A percentile compares a stretch with the other conserved stretches of the same genome.
These are phyloP conservation scores for Galeopsomyia nigrocyanea DNA, from an alignment of 2,888 invertebrate genomes.

Conservation along the genomic window DNA sequence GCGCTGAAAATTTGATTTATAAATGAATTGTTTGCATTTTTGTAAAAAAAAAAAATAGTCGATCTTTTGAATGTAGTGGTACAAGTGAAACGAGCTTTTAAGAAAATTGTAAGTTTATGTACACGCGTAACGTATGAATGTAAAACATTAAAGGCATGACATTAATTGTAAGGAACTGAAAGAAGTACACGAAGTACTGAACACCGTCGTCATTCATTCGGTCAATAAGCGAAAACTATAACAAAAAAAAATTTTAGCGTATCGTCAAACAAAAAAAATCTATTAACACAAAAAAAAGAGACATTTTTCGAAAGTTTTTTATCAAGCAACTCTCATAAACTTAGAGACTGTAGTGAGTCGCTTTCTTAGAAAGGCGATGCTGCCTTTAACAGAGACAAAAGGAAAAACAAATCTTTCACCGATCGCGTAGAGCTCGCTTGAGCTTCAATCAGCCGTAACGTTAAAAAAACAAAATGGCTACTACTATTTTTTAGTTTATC, in stretches of 20 bases:
- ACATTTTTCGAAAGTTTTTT: conserved; percentile 18
- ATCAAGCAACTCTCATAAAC: conserved; percentile 34
- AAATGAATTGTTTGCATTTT: conserved; percentile 16
- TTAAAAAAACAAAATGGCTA: conserved; percentile 5
- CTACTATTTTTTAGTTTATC: conserved; percentile 12
- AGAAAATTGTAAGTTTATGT: conserved; percentile 30
- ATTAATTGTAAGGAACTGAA: conserved; percentile 36
- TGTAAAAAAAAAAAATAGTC: background rate
- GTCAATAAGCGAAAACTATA: conserved; percentile 20
- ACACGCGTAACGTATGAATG: conserved; percentile 35
- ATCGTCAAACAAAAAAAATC: background rate
- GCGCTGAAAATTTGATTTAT: background rate
- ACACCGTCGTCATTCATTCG: conserved; percentile 13
- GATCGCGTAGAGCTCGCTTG: conserved; percentile 29
- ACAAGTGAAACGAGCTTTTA: conserved; percentile 24
- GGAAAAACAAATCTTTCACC: conserved; percentile 19
- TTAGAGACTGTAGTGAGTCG: conserved; percentile 39
- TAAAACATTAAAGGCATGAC: conserved; percentile 39
- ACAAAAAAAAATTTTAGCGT: conserved; percentile 12
- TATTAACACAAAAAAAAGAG: conserved; percentile 18
- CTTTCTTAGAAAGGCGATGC: conserved; percentile 37
- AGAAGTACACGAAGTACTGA: conserved; percentile 40
- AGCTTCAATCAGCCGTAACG: conserved; percentile 19
- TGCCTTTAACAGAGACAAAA: conserved; percentile 17
- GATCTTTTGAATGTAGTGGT: conserved; percentile 5